Evolutionary conservation across 2,888 invertebrate species (phyloP).

Genomic region (Oscheius myriophilus): DNA sequence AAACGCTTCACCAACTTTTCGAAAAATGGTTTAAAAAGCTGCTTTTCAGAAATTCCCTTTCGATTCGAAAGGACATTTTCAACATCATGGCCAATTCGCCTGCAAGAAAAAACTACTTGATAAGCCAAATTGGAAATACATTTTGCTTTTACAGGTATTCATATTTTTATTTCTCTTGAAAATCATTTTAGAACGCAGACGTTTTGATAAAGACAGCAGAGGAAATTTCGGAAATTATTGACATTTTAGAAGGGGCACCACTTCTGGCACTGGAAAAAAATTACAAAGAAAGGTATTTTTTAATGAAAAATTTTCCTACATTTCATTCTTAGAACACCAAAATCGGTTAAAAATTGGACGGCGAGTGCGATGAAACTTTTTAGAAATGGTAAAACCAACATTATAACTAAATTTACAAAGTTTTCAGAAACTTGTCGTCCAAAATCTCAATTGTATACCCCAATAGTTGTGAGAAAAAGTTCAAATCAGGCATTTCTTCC

Average conservation of each 20-base stretch:
- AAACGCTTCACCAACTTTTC: too few relatives aligned
- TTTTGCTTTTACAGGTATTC: slow-evolving; percentile 9
- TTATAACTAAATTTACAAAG: background rate
- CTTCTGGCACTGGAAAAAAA: slow-evolving; percentile 9
- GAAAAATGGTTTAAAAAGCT: too few relatives aligned
- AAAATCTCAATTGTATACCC: background rate
- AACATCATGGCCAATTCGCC: slow-evolving; percentile 14
- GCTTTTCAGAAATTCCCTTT: slow-evolving; percentile 13
- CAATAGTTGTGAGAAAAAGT: slow-evolving; percentile 5
- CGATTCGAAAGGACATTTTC: slow-evolving; percentile 21
- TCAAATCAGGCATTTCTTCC: slow-evolving; percentile 21
- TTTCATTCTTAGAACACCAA: background rate
- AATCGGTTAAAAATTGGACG: slow-evolving; percentile 12
- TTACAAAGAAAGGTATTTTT: too few relatives aligned
- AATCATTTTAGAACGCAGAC: slow-evolving; percentile 13
- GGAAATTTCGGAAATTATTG: slow-evolving; percentile 19
- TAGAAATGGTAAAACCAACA: background rate
- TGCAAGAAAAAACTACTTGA: slow-evolving; percentile 11
- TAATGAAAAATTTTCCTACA: too few relatives aligned
- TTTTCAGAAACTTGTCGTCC: background rate
- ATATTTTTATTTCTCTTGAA: background rate
- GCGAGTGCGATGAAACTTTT: slow-evolving; percentile 13
- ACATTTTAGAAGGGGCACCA: slow-evolving; percentile 15
- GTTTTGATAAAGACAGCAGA: slow-evolving; percentile 12
- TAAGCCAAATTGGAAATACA: slow-evolving; percentile 11